Evolutionary conservation across 2,113 vertebrate genomes (phyloP), one percentile per base, ranked within the genome.

Genomic region (Ifrita kowaldi): DNA sequence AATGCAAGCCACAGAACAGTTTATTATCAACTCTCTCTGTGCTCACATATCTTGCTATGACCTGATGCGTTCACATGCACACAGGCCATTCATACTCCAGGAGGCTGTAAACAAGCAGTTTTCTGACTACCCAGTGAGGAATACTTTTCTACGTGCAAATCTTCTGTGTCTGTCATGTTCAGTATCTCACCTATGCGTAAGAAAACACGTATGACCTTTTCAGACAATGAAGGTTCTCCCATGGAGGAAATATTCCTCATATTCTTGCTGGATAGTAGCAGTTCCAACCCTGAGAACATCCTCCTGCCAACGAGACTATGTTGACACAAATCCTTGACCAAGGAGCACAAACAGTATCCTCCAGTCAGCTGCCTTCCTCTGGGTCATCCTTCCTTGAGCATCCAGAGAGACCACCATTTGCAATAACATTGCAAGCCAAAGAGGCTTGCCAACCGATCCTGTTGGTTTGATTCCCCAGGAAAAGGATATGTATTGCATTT

Each of bases 361-460:
- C 73, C 35, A 71, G 63, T 64, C 82, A 87, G 6, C 55, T 97
- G 65, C 78, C 60, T 71, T 91, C 88, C 44, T 39, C 65, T 35
- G 76, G 59, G 69, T 84, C 82, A 82, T 92, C 89, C 14, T 68
- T 95, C 53, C 65, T 93, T 9, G 37, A 90, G 24, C 50, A 92
- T 42, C 71, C 86, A 85, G 75, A 89, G 79, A 96, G 52, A 81
- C 50, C 44, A 16, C 62, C 59, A 57, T 71, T 70, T 69, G 52
- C 96, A 80, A 35, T 96, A 93, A 96, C 86, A 85, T 68, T 97
- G 65, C 47, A 49, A 49, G 23, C 84, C 87, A 96, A 96, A 97
- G 75, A 87, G 52, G 49, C 85, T 97, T 87, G 39, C 62, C 67
- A 92, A 92, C 55, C 88, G 49, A 87, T 92, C 62, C 56, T 50